phyloP scores from a whole-genome alignment of 1,140 invertebrate species.

The Drosophila micromelanica region DNA sequence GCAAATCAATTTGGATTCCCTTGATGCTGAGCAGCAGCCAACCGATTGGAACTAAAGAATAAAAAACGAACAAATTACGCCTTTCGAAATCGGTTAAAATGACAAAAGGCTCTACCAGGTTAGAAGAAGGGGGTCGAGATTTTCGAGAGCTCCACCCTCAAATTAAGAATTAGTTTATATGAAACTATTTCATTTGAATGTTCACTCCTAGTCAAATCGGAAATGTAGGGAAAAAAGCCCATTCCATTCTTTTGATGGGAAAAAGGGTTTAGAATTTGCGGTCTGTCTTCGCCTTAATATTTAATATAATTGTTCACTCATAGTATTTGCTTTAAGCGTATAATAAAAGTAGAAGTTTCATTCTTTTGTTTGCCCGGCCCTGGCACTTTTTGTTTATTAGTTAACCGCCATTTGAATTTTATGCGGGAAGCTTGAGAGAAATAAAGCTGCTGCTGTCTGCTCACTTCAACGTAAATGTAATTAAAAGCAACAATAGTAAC shows the following conservation, averaged over 20 bases:
- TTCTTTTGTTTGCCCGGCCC: background rate
- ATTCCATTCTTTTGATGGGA: too few relatives aligned
- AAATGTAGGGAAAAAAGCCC: too few relatives aligned
- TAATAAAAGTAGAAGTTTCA: too few relatives aligned
- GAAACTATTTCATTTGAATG: too few relatives aligned
- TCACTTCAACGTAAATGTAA: constrained; percentile 19
- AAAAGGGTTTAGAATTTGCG: too few relatives aligned
- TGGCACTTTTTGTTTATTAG: constrained; percentile 11
- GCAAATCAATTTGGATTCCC: constrained; percentile 19
- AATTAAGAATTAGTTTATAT: too few relatives aligned
- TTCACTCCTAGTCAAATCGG: too few relatives aligned
- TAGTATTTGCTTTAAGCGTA: too few relatives aligned
- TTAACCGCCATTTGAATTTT: background rate
- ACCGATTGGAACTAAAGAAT: background rate
- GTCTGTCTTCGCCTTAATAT: too few relatives aligned
- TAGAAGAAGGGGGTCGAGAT: background rate
- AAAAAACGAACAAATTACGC: constrained; percentile 2
- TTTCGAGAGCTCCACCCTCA: too few relatives aligned
- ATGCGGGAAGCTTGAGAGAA: constrained; percentile 1
- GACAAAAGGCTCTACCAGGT: background rate
- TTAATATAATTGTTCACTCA: too few relatives aligned
- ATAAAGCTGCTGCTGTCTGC: constrained; percentile 9
- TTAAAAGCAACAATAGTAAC: constrained; percentile 30
- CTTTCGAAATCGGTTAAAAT: constrained; percentile 4
- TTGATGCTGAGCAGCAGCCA: background rate